Evolutionary conservation across 2,888 invertebrate genomes (phyloP).

Genomic region (Anthophora plumipes): DNA sequence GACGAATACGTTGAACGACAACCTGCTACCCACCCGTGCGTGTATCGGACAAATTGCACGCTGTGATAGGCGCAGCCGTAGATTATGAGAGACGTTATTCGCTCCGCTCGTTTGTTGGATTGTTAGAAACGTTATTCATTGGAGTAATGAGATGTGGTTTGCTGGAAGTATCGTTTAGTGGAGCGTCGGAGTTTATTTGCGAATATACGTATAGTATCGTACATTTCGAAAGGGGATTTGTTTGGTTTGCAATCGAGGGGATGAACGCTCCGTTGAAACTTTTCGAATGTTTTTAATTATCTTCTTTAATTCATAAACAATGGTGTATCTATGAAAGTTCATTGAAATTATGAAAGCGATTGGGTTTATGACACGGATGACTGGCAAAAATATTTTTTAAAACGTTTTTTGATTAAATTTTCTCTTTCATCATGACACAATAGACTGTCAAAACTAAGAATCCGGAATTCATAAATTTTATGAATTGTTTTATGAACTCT

Average conservation of each 20-base stretch:
- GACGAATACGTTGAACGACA: constrained; percentile 14
- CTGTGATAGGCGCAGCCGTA: background rate
- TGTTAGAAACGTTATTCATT: constrained; percentile 8
- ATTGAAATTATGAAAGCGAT: too few species aligned
- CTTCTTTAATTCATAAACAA: too few species aligned
- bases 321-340: too few species aligned
- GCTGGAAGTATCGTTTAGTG: background rate
- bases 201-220: background rate
- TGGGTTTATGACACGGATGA: too few species aligned
- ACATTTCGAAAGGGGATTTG: background rate
- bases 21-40: background rate
- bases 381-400: too few species aligned
- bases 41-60: constrained; percentile 2
- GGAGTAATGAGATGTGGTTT: constrained; percentile 6
- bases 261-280: too few species aligned
- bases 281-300: too few species aligned
- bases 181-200: background rate
- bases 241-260: background rate
- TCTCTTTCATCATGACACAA: too few species aligned
- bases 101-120: background rate
- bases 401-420: too few species aligned
- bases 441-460: too few species aligned
- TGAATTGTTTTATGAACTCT: too few species aligned
- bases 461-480: too few species aligned
- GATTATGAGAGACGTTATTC: constrained; percentile 1